A percentile compares a stretch with the other conserved stretches of the same genome.
Conservation (phyloP, 2,888 invertebrate species). For the Vesta saturnalis region DNA sequence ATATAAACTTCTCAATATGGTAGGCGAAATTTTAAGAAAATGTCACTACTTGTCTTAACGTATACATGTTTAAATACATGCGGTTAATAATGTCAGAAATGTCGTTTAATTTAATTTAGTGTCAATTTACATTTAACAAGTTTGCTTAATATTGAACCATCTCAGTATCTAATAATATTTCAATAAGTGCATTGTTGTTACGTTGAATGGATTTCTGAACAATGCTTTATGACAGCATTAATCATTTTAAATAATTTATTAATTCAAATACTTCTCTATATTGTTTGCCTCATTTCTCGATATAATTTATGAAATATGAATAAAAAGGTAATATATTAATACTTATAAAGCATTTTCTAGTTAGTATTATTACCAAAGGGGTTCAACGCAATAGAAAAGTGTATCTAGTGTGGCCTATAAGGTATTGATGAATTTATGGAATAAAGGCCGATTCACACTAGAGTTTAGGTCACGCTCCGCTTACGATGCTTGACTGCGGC, state of each 20-base stretch:
- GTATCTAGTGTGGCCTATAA: too few relatives aligned
- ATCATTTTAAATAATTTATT: not conserved
- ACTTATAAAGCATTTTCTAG: too few relatives aligned
- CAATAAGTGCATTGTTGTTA: constrained; percentile 1
- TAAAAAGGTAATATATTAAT: too few relatives aligned
- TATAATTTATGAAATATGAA: not conserved
- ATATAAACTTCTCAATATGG: too few relatives aligned
- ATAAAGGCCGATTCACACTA: too few relatives aligned
- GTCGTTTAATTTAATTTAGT: not conserved
- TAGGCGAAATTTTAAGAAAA: not conserved
- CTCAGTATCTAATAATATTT: constrained; percentile 1
- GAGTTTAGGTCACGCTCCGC: not conserved
- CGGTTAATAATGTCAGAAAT: not conserved
- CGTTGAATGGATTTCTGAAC: not conserved
- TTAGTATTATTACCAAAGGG: too few relatives aligned
- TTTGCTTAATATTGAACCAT: not conserved
- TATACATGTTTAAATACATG: too few relatives aligned
- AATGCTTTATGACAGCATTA: not conserved
- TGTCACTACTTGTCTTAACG: not conserved
- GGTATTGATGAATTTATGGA: too few relatives aligned
- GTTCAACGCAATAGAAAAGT: too few relatives aligned
- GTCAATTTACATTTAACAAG: not conserved
- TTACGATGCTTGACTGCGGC: not conserved
- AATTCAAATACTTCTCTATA: not conserved
- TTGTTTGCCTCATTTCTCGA: not conserved